Evolutionary conservation across 2,888 invertebrate genomes (phyloP), one percentile per base, ranked within the genome.

Genomic region (Agrotis segetum): DNA sequence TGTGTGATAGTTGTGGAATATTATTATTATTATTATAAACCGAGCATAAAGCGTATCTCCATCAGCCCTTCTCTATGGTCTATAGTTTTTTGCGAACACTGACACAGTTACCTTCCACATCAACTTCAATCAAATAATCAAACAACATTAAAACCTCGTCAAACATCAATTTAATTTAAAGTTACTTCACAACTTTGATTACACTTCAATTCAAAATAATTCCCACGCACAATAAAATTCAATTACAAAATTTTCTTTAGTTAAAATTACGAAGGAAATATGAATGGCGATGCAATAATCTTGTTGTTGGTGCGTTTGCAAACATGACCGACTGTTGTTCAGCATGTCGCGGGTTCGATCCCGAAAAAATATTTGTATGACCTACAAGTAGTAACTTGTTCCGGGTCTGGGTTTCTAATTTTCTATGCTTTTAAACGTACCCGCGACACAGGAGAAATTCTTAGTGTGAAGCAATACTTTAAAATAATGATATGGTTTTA

Each of bases 111-210:
- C 24, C 52, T 49, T 34, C 29, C n/a, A 21, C 58, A 66, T 71
- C 58, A 66, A 19, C 49, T 50, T 14, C 24, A 71, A 63, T 69
- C 69, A 64, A 74, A 74, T 55, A 56, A 75, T 75, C 76, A 69
- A 76, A 69, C 24, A 3, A 50, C 47, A 72, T 77, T 56, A 77
- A 72, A 77, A 72, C 19, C 46, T 77, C 77, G 40, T 77, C 67
- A 77, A 63, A 59, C 19, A 21, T 55, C 66, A 50, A 63, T 77
- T 63, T 50, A 50, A 71, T 72, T 72, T 47, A 11, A 63, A 50
- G 16, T 63, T 46, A 17, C 60, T 62, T 53, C 13, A 63, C 34
- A 44, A 1, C 5, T 40, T 67, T 64, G 62, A 65, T 68, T 78
- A 74, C 65, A 78, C 58, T 62, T 62, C 19, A 55, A 19, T 40